Evolutionary conservation across 2,797 vertebrate species (phyloP).

Genomic region (Scolopax rusticola): DNA sequence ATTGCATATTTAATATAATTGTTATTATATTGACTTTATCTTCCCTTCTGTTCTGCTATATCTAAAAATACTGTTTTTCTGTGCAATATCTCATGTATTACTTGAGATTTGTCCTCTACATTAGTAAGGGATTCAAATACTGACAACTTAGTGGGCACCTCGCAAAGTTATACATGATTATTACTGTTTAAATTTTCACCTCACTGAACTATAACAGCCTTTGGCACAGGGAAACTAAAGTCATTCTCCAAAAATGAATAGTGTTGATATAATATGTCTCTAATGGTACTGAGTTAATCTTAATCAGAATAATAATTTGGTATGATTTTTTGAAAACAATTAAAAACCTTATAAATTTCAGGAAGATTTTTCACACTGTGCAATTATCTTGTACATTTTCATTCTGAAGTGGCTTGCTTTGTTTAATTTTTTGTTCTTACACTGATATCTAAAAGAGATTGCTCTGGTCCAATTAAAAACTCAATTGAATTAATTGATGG

Average conservation of each 20-base stretch:
- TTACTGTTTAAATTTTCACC: not conserved
- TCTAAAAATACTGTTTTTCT: not conserved
- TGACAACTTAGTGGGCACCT: not conserved
- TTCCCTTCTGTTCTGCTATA: not conserved
- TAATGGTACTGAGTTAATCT: not conserved
- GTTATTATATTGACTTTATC: not conserved
- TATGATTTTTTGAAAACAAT: not conserved
- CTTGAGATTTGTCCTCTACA: not conserved
- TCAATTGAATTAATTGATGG: not conserved
- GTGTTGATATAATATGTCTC: not conserved
- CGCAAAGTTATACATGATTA: not conserved
- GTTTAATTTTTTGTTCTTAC: not conserved
- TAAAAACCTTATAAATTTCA: not conserved
- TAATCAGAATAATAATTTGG: not conserved
- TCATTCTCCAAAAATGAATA: not conserved
- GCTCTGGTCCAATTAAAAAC: not conserved
- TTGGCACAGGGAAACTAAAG: not conserved
- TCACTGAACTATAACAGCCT: conserved; percentile 14
- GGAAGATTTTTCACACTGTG: not conserved
- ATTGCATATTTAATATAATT: not conserved
- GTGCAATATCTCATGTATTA: not conserved
- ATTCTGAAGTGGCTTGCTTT: not conserved
- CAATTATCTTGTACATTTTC: not conserved
- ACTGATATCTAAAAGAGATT: not conserved
- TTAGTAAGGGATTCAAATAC: not conserved